A percentile compares a stretch with the other conserved stretches of the same genome.
Conservation (phyloP, 2,797 vertebrate species). For the Cryptoprocta ferox region DNA sequence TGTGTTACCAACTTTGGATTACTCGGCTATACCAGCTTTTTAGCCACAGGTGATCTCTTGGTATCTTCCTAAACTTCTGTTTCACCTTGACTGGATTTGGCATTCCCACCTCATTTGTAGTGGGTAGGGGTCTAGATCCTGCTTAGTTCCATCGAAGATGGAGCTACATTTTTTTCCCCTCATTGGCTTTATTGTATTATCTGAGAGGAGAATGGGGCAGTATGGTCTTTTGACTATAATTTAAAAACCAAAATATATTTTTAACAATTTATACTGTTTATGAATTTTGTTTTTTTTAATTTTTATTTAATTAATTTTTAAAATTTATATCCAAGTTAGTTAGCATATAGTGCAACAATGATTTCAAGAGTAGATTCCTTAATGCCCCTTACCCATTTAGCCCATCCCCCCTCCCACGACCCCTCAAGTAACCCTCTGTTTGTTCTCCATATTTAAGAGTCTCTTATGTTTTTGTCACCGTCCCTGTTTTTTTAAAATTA, state of each 20-base stretch:
- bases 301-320: too few species aligned
- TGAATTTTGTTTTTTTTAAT: neutral
- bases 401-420: too few species aligned
- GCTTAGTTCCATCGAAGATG: neutral
- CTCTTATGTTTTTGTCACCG: too few species aligned
- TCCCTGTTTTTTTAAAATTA: too few species aligned
- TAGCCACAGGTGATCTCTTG: neutral
- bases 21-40: neutral
- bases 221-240: conserved; percentile 15
- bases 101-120: neutral
- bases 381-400: too few species aligned
- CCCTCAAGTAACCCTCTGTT: too few species aligned
- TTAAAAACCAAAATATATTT: conserved; percentile 4
- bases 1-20: conserved; percentile 25
- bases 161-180: neutral
- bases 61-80: neutral
- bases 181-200: conserved; percentile 23
- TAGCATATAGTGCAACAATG: too few species aligned
- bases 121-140: neutral
- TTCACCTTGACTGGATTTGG: neutral
- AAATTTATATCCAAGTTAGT: too few species aligned
- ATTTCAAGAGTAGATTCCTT: too few species aligned
- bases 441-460: too few species aligned
- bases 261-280: neutral
- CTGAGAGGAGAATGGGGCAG: conserved; percentile 1